Percentiles rank a stretch among this genome's conserved stretches.
These are phyloP conservation scores for Cardiocondyla obscurior DNA, from an alignment of 1,140 invertebrate species.

Conservation along the genomic window DNA sequence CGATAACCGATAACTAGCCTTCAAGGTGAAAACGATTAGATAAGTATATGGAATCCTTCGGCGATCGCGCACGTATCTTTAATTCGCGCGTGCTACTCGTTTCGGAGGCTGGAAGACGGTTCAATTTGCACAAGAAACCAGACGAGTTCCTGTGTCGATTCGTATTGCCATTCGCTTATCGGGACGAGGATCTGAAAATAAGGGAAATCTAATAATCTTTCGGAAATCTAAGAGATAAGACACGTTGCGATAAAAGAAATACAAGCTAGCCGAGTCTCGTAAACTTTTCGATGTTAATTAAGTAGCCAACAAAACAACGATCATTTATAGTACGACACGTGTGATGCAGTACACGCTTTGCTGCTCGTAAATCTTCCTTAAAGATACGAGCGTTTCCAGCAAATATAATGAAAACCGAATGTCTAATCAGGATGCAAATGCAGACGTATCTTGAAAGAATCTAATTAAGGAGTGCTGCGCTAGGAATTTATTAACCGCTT, in stretches of 20 bases:
- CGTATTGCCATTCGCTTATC: neutral
- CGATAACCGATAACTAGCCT: conserved; percentile 40
- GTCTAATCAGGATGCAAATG: neutral
- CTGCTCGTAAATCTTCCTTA: neutral
- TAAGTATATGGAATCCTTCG: conserved; percentile 19
- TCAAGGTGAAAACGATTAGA: conserved; percentile 52
- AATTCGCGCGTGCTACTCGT: neutral
- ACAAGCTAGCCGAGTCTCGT: neutral
- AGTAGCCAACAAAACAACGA: neutral
- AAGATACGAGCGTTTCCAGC: neutral
- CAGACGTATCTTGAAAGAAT: neutral
- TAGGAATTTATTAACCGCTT: neutral
- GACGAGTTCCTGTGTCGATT: neutral
- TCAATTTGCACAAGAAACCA: neutral
- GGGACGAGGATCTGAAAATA: neutral
- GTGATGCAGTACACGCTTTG: neutral
- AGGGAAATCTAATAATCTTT: neutral
- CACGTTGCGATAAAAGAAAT: neutral
- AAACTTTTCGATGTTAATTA: neutral
- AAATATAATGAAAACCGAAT: neutral
- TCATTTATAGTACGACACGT: neutral
- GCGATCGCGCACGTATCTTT: neutral
- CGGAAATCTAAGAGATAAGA: neutral
- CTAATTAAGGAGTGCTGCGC: neutral
- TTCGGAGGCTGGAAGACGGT: neutral